These are phyloP conservation scores for Oncorhynchus mykiss DNA, from an alignment of 2,113 vertebrate genomes.

Conservation along the genomic window DNA sequence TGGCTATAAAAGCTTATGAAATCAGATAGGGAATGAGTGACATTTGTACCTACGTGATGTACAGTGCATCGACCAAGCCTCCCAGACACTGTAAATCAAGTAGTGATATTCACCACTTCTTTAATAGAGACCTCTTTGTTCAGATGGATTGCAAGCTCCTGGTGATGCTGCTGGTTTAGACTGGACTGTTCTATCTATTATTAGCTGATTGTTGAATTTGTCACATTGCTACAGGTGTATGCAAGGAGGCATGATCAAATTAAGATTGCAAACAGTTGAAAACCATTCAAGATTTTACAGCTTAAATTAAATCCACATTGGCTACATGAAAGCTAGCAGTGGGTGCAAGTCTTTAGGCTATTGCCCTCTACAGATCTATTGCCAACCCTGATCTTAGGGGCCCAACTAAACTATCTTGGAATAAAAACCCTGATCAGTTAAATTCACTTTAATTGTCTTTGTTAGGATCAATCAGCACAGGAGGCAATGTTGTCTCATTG, in stretches of 20 bases:
- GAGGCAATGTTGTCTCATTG: background rate
- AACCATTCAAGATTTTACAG: background rate
- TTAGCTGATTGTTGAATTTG: too few species aligned
- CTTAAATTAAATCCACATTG: background rate
- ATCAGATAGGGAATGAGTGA: conserved; percentile 16
- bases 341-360: background rate
- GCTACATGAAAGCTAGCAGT: too few species aligned
- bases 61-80: conserved; percentile 16
- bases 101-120: conserved; percentile 1
- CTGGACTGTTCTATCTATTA: too few species aligned
- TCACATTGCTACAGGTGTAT: too few species aligned
- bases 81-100: background rate
- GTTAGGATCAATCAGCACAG: background rate
- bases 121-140: background rate
- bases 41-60: conserved; percentile 7
- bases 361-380: background rate
- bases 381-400: background rate
- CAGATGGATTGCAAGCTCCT: background rate
- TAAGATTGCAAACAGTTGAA: too few species aligned
- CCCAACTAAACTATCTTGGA: background rate
- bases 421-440: background rate
- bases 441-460: background rate
- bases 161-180: background rate
- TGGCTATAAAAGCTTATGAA: conserved; percentile 18
- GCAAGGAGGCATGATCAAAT: too few species aligned